Conservation (phyloP, 2,888 invertebrate species). For the Hypselothyrea guttata region DNA sequence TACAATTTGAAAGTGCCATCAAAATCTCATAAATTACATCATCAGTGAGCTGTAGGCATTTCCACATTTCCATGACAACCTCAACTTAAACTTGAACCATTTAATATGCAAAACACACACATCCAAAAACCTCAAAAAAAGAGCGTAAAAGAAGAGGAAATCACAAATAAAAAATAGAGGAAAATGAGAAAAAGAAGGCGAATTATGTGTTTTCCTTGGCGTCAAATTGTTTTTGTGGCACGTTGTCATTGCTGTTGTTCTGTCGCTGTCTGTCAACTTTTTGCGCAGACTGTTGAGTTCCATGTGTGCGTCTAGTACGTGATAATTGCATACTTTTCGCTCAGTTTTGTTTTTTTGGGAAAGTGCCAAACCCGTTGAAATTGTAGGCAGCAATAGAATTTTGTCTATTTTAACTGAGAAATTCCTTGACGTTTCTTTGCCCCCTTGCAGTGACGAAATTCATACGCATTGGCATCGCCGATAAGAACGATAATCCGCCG, state of each 20-base stretch:
- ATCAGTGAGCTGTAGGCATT: slow-evolving; percentile 22
- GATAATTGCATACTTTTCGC: slow-evolving; percentile 64
- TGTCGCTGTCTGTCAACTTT: slow-evolving; percentile 45
- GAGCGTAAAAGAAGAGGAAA: slow-evolving; percentile 8
- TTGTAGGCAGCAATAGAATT: slow-evolving; percentile 2
- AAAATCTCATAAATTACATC: slow-evolving; percentile 68
- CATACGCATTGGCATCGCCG: slow-evolving; percentile 98
- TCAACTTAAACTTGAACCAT: slow-evolving; percentile 32
- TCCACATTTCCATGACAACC: slow-evolving; percentile 12
- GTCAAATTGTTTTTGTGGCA: slow-evolving; percentile 50
- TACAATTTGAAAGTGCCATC: slow-evolving; percentile 39
- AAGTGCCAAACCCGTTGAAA: slow-evolving; percentile 16
- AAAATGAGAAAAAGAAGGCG: slow-evolving; percentile 1
- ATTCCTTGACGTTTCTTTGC: slow-evolving; percentile 7
- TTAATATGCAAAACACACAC: slow-evolving; percentile 60
- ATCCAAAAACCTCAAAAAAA: too few species aligned
- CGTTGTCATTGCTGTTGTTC: neutral
- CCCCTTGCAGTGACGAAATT: slow-evolving; percentile 93
- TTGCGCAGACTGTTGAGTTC: slow-evolving; percentile 41
- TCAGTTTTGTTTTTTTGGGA: neutral
- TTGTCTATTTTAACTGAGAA: slow-evolving; percentile 31
- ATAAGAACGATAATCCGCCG: slow-evolving; percentile 99
- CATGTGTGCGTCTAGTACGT: slow-evolving; percentile 59
- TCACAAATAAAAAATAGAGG: neutral
- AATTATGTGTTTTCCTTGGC: slow-evolving; percentile 47